These are phyloP conservation scores for Chlorodrepanis virens DNA, from an alignment of 2,113 vertebrate genomes.

Conservation along the genomic window DNA sequence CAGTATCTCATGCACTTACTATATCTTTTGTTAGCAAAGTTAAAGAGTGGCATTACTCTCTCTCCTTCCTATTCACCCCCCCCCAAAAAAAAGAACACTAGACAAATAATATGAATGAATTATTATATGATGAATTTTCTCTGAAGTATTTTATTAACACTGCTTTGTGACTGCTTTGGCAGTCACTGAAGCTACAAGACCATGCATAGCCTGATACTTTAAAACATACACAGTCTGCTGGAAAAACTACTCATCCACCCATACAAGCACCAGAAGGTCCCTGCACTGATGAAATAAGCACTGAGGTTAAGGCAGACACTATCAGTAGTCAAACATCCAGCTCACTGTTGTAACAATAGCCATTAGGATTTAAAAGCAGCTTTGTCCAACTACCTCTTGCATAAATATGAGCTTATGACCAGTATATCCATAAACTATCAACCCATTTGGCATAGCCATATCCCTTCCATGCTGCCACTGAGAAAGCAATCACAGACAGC, in stretches of 20 bases:
- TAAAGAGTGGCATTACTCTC: not conserved
- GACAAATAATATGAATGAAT: not conserved
- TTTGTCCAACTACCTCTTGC: not conserved
- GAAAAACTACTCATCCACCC: not conserved
- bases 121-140: not conserved
- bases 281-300: not conserved
- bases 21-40: not conserved
- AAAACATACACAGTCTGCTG: not conserved
- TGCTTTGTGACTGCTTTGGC: not conserved
- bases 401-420: not conserved
- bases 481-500: slow-evolving; percentile 20
- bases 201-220: not conserved
- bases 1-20: not conserved
- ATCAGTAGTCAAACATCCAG: not conserved
- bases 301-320: not conserved
- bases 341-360: not conserved
- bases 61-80: not conserved
- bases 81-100: not conserved
- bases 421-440: not conserved
- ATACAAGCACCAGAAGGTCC: not conserved
- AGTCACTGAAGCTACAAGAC: not conserved
- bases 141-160: not conserved
- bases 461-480: not conserved
- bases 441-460: not conserved
- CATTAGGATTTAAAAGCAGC: not conserved